phyloP scores from a whole-genome alignment of 2,113 vertebrate species.

The Clupea harengus region DNA sequence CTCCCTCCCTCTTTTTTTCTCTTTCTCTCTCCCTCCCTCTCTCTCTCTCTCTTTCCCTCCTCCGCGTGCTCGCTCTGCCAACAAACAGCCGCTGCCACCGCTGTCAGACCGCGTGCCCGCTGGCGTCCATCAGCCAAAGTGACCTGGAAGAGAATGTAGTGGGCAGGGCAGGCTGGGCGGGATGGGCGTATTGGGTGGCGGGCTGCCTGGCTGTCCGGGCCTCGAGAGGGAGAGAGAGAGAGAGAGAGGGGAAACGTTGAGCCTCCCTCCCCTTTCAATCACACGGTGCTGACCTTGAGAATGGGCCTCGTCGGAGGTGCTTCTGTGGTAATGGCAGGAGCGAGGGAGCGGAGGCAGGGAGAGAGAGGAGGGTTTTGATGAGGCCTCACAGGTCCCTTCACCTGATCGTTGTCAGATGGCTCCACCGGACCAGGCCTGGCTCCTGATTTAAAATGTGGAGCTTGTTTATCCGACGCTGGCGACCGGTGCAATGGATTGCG shows the following conservation, averaged over 20 bases:
- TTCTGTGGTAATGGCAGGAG: background rate
- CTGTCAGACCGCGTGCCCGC: slow-evolving; percentile 45
- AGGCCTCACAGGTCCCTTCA: background rate
- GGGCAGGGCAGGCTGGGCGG: background rate
- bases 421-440: background rate
- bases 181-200: background rate
- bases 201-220: background rate
- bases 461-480: background rate
- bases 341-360: background rate
- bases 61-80: slow-evolving; percentile 34
- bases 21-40: slow-evolving; percentile 40
- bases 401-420: background rate
- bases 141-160: slow-evolving; percentile 20
- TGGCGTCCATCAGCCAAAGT: slow-evolving; percentile 35
- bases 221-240: background rate
- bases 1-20: background rate
- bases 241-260: background rate
- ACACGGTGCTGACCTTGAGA: background rate
- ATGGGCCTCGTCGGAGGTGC: background rate
- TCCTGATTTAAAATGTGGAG: background rate
- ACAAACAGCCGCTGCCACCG: slow-evolving; percentile 38
- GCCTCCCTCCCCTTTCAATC: background rate
- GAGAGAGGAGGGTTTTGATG: background rate
- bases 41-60: background rate
- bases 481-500: no score